Conservation (phyloP, 2,888 invertebrate genomes). For the Aphrophora alni region DNA sequence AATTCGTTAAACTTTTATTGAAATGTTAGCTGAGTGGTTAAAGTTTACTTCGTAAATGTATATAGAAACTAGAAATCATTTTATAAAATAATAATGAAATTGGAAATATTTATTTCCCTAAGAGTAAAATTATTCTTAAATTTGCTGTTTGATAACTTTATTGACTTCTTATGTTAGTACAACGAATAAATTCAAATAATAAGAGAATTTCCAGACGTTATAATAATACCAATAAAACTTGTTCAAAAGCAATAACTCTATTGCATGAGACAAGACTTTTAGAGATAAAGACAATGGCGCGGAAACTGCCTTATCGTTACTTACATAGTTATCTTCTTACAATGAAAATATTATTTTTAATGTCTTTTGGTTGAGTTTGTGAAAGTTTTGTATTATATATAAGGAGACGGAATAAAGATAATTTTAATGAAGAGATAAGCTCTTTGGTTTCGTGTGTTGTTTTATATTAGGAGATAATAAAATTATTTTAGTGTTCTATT, state of each 20-base stretch:
- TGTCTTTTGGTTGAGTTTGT: background rate
- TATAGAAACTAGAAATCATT: too few relatives aligned
- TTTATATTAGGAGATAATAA: background rate
- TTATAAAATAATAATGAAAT: too few relatives aligned
- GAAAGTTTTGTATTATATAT: background rate
- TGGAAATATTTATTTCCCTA: too few relatives aligned
- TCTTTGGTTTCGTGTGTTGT: background rate
- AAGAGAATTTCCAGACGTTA: background rate
- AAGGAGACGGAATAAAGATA: background rate
- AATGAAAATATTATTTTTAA: background rate
- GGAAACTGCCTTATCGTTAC: background rate
- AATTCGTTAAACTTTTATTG: too few relatives aligned
- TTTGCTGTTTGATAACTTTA: too few relatives aligned
- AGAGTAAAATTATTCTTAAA: too few relatives aligned
- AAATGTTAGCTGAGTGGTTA: too few relatives aligned
- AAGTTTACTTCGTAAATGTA: too few relatives aligned
- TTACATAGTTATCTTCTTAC: background rate
- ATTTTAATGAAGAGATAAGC: slow-evolving; percentile 3
- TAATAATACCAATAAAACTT: background rate
- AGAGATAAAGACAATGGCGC: background rate
- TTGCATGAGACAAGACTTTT: background rate
- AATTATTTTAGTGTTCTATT: background rate
- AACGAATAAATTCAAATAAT: background rate
- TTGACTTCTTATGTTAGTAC: too few relatives aligned
- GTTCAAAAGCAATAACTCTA: background rate